Percentiles rank a stretch among this genome's conserved stretches.
Evolutionary conservation across 2,797 vertebrate genomes (phyloP).

Genomic region (Hirundo rustica): DNA sequence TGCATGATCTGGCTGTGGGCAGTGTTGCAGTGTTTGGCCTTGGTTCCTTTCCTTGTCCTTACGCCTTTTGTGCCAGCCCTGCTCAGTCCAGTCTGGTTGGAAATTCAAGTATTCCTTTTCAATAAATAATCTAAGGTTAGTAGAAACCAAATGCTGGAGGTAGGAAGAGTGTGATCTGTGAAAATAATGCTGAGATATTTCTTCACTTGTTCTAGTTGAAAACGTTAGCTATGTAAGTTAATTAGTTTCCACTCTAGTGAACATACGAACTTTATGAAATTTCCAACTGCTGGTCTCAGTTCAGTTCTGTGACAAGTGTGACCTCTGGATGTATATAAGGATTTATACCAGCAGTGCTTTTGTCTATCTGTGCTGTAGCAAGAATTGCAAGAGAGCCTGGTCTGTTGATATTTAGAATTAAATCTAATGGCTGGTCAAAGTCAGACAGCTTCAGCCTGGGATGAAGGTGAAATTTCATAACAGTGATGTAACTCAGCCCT

Average conservation of each 20-base stretch:
- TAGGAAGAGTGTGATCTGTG: neutral
- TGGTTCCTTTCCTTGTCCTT: neutral
- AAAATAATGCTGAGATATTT: neutral
- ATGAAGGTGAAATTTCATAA: neutral
- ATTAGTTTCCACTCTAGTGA: neutral
- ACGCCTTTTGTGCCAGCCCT: neutral
- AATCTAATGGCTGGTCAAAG: neutral
- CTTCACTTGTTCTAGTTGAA: neutral
- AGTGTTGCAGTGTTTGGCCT: neutral
- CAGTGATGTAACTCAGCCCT: neutral
- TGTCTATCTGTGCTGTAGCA: neutral
- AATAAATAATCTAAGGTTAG: neutral
- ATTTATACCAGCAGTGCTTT: neutral
- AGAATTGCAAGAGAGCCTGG: neutral
- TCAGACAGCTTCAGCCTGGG: neutral
- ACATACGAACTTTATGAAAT: neutral
- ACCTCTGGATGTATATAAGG: neutral
- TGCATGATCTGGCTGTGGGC: neutral
- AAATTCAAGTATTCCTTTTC: neutral
- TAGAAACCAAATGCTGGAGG: neutral
- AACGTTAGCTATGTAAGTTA: neutral
- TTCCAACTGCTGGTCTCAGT: neutral
- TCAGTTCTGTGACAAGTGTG: neutral
- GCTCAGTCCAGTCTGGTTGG: neutral
- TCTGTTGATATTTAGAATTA: neutral